These are phyloP conservation scores for Ametastegia equiseti DNA, from an alignment of 2,888 invertebrate genomes.

Conservation along the genomic window DNA sequence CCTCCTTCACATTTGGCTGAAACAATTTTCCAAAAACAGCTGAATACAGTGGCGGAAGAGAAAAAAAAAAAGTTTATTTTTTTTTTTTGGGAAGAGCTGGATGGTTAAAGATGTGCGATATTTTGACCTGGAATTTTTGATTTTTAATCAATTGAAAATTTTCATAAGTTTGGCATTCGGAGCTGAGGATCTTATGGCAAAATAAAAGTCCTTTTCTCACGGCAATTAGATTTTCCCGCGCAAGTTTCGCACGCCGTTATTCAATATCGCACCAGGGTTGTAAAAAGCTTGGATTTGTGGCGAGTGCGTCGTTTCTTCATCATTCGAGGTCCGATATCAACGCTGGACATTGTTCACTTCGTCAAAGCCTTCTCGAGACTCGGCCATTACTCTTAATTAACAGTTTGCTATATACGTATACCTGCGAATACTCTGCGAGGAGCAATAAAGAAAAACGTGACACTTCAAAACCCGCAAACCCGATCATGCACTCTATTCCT, in stretches of 20 bases:
- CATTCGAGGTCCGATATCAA: constrained; percentile 57
- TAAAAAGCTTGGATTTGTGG: background rate
- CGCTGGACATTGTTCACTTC: constrained; percentile 69
- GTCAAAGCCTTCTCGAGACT: constrained; percentile 67
- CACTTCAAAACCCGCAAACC: constrained; percentile 26
- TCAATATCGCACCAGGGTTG: background rate
- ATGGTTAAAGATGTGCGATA: no score
- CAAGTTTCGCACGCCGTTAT: background rate
- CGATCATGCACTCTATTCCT: constrained; percentile 24
- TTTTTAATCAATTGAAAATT: background rate
- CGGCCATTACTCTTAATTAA: constrained; percentile 71
- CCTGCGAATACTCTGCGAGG: background rate
- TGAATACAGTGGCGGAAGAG: background rate
- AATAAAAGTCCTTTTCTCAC: background rate
- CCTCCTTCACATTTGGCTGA: constrained; percentile 12
- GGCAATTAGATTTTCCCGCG: constrained; percentile 10
- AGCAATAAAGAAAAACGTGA: constrained; percentile 24
- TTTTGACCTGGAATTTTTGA: no score
- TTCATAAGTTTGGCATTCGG: no score
- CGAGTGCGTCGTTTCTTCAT: constrained; percentile 39
- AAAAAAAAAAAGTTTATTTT: background rate
- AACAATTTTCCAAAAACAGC: background rate
- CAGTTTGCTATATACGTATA: constrained; percentile 37
- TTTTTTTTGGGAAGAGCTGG: background rate
- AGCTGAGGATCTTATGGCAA: no score